Conservation (phyloP, 2,888 invertebrate species). For the Cetonia aurata region DNA sequence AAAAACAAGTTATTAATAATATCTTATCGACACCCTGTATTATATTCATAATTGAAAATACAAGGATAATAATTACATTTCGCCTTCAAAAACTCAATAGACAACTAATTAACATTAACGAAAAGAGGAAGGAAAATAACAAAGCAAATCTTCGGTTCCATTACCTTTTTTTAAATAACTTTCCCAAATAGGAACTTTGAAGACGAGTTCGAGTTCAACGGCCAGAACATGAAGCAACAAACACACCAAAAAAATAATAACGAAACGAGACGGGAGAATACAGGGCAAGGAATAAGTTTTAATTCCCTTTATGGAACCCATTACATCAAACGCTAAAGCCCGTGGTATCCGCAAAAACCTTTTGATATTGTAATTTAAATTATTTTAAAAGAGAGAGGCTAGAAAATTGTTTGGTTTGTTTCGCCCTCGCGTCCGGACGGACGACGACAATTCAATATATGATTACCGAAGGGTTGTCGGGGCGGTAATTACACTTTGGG, state of each 20-base stretch:
- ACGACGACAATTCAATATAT: constrained; percentile 64
- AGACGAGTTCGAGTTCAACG: constrained; percentile 14
- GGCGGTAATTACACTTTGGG: constrained; percentile 60
- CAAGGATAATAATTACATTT: too few species aligned
- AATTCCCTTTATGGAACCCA: constrained; percentile 37
- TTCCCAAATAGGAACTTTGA: constrained; percentile 23
- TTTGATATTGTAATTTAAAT: constrained; percentile 47
- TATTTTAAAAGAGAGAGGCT: constrained; percentile 45
- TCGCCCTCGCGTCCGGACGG: constrained; percentile 52
- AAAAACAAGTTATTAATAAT: too few species aligned
- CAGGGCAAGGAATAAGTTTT: constrained; percentile 28
- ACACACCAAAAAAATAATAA: constrained; percentile 5
- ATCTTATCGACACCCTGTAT: too few species aligned
- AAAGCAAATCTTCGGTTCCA: constrained; percentile 1
- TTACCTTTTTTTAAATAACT: constrained; percentile 29
- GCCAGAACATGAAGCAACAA: constrained; percentile 22
- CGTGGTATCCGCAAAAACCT: constrained; percentile 39
- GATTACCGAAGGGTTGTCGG: constrained; percentile 62
- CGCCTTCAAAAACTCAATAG: too few species aligned
- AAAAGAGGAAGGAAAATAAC: not conserved
- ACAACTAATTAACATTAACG: too few species aligned
- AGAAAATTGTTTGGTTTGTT: constrained; percentile 60
- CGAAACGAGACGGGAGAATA: not conserved
- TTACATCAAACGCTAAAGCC: constrained; percentile 40
- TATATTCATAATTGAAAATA: too few species aligned